phyloP scores from a whole-genome alignment of 2,888 invertebrate species.

The Ennomos fuscantarius region DNA sequence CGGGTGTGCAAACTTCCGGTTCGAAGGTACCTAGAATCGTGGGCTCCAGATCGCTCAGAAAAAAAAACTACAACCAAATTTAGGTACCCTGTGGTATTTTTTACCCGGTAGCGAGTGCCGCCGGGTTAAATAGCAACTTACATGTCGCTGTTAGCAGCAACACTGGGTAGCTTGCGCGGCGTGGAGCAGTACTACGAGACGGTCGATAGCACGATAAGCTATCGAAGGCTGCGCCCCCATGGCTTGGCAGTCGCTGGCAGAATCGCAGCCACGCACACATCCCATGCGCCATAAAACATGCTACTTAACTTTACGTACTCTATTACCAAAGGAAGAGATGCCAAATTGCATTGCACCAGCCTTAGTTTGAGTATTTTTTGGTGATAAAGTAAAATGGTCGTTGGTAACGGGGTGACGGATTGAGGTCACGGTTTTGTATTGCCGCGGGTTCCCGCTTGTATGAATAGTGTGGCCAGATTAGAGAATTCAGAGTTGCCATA shows the following conservation, averaged over 20 bases:
- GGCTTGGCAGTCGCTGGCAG: constrained; percentile 24
- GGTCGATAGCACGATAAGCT: constrained; percentile 29
- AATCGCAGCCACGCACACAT: constrained; percentile 1
- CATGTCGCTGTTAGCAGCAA: not conserved
- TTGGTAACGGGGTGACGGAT: constrained; percentile 53
- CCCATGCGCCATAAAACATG: not conserved
- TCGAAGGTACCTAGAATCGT: no score
- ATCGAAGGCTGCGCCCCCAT: constrained; percentile 33
- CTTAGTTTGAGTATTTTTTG: constrained; percentile 2
- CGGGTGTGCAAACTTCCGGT: no score
- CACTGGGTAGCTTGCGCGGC: constrained; percentile 9
- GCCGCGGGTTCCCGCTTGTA: constrained; percentile 66
- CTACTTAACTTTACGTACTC: not conserved
- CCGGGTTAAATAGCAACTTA: not conserved
- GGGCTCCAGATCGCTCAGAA: no score
- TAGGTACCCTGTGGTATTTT: no score
- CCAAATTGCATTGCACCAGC: constrained; percentile 1
- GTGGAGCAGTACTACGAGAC: constrained; percentile 3
- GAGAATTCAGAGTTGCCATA: constrained; percentile 23
- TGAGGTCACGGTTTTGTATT: constrained; percentile 68
- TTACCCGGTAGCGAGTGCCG: no score
- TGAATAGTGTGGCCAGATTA: constrained; percentile 44
- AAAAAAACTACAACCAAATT: no score
- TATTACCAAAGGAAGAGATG: not conserved
- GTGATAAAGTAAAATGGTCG: constrained; percentile 40